Conservation (phyloP, 1,140 invertebrate genomes). For the Heliconius melpomene region DNA sequence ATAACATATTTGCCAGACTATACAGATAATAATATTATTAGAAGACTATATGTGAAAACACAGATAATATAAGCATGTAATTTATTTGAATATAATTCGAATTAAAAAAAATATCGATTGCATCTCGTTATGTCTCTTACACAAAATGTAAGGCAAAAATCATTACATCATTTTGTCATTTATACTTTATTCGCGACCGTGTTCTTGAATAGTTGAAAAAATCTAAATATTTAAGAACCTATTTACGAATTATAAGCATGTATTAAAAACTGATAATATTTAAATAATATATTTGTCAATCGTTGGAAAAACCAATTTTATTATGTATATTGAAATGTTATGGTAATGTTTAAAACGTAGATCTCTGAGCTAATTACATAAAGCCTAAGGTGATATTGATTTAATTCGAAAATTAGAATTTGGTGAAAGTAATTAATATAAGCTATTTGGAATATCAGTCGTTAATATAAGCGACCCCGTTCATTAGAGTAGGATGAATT, state of each 20-base stretch:
- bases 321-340: not conserved
- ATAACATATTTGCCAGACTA: no score
- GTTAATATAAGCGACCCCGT: slow-evolving; percentile 33
- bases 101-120: not conserved
- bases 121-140: not conserved
- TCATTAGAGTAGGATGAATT: slow-evolving; percentile 35
- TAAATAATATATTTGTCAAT: not conserved
- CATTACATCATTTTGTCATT: not conserved
- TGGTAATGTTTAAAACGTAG: not conserved
- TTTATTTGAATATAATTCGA: slow-evolving; percentile 26
- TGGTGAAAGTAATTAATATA: not conserved
- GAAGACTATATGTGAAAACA: not conserved
- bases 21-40: not conserved
- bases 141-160: not conserved
- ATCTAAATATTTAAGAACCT: not conserved
- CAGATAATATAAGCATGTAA: not conserved
- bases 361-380: not conserved
- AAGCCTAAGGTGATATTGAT: slow-evolving; percentile 19
- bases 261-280: slow-evolving; percentile 6
- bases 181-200: not conserved
- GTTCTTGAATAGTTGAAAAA: not conserved
- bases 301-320: not conserved
- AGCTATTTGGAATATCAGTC: slow-evolving; percentile 22
- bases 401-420: slow-evolving; percentile 6
- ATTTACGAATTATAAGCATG: not conserved